A percentile compares a stretch with the other conserved stretches of the same genome.
Conservation (phyloP, 2,888 invertebrate species). For the Platypus cylindrus region DNA sequence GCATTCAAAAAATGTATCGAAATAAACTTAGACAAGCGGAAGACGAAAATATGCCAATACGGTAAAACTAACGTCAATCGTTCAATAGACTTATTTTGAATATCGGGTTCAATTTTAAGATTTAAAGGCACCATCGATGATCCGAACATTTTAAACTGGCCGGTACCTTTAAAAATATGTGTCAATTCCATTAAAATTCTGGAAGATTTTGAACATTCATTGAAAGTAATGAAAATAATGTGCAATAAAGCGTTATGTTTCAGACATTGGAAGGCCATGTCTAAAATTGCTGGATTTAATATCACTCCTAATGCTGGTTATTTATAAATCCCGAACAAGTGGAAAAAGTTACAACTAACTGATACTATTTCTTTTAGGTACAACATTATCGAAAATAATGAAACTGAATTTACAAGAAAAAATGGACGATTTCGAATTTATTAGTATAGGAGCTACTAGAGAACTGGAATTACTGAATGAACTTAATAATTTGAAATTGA, state of each 20-base stretch:
- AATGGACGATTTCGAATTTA: conserved; percentile 63
- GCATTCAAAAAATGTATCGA: conserved; percentile 61
- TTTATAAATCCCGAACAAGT: too few relatives aligned
- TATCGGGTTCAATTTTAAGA: conserved; percentile 4
- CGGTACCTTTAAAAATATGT: conserved; percentile 68
- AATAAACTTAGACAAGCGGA: conserved; percentile 66
- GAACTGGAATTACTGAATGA: conserved; percentile 59
- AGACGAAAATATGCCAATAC: conserved; percentile 50
- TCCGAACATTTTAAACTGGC: conserved; percentile 62
- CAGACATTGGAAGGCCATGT: conserved; percentile 79
- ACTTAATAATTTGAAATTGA: conserved; percentile 58
- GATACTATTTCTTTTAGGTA: conserved; percentile 42
- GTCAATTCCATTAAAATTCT: conserved; percentile 48
- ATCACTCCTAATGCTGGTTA: conserved; percentile 56
- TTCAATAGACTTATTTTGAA: too few relatives aligned
- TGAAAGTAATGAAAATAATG: conserved; percentile 73
- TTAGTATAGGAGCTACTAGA: conserved; percentile 69
- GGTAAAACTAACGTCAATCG: conserved; percentile 20
- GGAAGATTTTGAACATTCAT: conserved; percentile 59
- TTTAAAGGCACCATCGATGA: conserved; percentile 53
- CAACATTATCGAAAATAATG: conserved; percentile 66
- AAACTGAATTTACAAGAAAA: conserved; percentile 54
- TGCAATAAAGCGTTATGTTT: conserved; percentile 70
- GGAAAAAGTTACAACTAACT: too few relatives aligned
- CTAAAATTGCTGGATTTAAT: conserved; percentile 51